A percentile compares a stretch with the other conserved stretches of the same genome.
phyloP scores from a whole-genome alignment of 2,888 invertebrate genomes.

The Uropetala carovei region DNA sequence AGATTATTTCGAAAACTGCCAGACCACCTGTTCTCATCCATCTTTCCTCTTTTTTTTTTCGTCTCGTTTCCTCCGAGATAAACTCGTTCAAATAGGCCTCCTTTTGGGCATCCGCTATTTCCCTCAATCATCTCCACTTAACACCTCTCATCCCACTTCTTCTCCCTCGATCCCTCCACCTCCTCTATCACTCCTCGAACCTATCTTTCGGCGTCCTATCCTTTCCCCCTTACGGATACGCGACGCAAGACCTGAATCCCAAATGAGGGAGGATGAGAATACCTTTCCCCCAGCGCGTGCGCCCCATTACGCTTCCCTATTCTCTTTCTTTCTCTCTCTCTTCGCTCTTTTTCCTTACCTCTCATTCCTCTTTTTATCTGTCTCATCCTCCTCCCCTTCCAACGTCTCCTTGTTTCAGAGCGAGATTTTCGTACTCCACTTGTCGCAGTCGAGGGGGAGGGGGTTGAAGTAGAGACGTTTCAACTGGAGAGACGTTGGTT shows the following conservation, averaged over 20 bases:
- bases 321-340: neutral
- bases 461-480: neutral
- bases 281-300: slow-evolving; percentile 21
- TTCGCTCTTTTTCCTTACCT: neutral
- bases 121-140: slow-evolving; percentile 36
- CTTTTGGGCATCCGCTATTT: neutral
- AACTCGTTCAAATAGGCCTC: neutral
- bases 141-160: neutral
- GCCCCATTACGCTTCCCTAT: neutral
- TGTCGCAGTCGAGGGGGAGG: neutral
- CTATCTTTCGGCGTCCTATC: slow-evolving; percentile 3
- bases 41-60: neutral
- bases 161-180: neutral
- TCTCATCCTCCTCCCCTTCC: neutral
- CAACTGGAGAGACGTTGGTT: neutral
- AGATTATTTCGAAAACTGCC: neutral
- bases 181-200: neutral
- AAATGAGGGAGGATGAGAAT: slow-evolving; percentile 22
- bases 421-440: neutral
- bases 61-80: neutral
- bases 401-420: neutral
- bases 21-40: neutral
- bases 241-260: slow-evolving; percentile 42
- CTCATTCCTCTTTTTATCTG: neutral
- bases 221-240: neutral